These are phyloP conservation scores for Drosophila suzukii DNA, from an alignment of 1,140 invertebrate genomes.

Conservation along the genomic window DNA sequence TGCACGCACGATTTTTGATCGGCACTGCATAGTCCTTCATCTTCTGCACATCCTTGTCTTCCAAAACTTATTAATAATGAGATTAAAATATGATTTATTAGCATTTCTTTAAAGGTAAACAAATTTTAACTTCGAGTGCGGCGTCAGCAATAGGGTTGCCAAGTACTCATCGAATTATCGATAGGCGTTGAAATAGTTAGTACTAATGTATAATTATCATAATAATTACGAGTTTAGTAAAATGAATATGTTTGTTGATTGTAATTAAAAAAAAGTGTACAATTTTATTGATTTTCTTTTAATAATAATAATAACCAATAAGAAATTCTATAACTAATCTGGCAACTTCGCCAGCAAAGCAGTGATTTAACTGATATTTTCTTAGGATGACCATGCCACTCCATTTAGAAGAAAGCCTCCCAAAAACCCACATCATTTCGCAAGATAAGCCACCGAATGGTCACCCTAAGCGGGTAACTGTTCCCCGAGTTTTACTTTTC, in stretches of 20 bases:
- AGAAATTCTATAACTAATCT: not conserved
- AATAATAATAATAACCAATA: not conserved
- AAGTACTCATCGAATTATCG: not conserved
- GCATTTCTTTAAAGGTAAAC: slow-evolving; percentile 52
- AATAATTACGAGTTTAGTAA: too few relatives aligned
- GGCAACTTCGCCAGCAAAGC: not conserved
- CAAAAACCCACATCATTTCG: not conserved
- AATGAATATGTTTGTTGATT: too few relatives aligned
- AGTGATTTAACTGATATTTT: slow-evolving; percentile 8
- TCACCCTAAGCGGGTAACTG: slow-evolving; percentile 18
- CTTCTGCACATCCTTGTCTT: not conserved
- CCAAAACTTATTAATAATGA: slow-evolving; percentile 30
- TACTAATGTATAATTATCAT: too few relatives aligned
- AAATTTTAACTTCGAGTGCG: slow-evolving; percentile 4
- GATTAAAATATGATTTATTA: slow-evolving; percentile 34
- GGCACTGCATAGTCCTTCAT: slow-evolving; percentile 10
- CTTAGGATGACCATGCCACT: not conserved
- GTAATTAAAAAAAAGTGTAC: too few relatives aligned
- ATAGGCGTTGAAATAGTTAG: not conserved
- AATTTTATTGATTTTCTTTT: too few relatives aligned
- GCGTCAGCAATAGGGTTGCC: slow-evolving; percentile 15
- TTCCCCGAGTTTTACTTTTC: slow-evolving; percentile 8
- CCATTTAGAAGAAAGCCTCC: not conserved
- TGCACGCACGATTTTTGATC: slow-evolving; percentile 2
- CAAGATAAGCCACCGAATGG: not conserved